These are phyloP conservation scores for Chinchilla lanigera DNA, from an alignment of 2,113 vertebrate species.

Conservation along the genomic window DNA sequence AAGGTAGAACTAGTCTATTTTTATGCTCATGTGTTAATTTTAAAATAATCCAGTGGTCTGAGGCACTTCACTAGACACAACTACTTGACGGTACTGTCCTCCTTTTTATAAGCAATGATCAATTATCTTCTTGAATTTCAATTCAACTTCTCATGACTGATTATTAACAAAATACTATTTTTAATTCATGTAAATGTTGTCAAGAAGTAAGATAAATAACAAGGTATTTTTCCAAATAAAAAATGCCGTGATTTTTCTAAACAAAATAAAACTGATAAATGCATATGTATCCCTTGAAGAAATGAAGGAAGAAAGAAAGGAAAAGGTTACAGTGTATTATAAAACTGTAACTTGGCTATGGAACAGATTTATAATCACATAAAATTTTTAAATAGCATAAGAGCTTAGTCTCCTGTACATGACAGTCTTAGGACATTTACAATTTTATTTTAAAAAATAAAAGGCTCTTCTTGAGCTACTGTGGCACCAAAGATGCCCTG, in stretches of 20 bases:
- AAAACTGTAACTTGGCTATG: constrained; percentile 72
- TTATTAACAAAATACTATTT: background rate
- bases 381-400: constrained; percentile 72
- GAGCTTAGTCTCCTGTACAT: constrained; percentile 59
- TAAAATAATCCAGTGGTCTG: background rate
- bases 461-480: constrained; percentile 69
- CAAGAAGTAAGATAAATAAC: background rate
- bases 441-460: constrained; percentile 76
- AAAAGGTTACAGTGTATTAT: constrained; percentile 69
- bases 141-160: background rate
- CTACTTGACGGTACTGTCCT: background rate
- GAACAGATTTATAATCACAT: constrained; percentile 77
- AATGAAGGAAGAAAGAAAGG: constrained; percentile 40
- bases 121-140: background rate
- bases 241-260: constrained; percentile 1
- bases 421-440: constrained; percentile 70
- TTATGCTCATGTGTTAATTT: background rate
- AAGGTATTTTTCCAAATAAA: constrained; percentile 44
- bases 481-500: constrained; percentile 60
- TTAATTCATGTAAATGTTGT: background rate
- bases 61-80: background rate
- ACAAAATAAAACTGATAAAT: constrained; percentile 25
- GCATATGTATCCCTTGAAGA: background rate
- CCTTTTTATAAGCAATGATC: background rate
- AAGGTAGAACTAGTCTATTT: background rate